Evolutionary conservation across 2,888 invertebrate genomes (phyloP).

Genomic region (Rugalucina vietnamica): DNA sequence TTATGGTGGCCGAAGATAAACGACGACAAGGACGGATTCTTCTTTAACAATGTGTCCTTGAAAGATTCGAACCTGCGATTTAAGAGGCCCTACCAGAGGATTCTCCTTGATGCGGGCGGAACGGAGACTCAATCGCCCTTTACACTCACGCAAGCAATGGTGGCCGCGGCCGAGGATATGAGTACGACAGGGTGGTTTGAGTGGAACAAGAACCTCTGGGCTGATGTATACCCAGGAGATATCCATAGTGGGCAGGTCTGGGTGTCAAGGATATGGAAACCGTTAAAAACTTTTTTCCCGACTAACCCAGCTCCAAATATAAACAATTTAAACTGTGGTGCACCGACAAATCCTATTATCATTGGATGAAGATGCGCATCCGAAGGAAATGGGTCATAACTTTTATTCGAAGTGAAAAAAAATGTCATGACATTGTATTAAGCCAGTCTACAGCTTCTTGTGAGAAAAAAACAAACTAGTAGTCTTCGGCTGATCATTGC

Average conservation of each 20-base stretch:
- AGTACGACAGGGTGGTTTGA: neutral
- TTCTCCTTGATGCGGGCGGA: constrained; percentile 43
- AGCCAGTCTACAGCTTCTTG: too few relatives aligned
- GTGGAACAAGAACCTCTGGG: constrained; percentile 37
- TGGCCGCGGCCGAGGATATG: neutral
- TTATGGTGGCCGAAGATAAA: constrained; percentile 41
- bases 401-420: too few relatives aligned
- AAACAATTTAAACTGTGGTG: too few relatives aligned
- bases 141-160: neutral
- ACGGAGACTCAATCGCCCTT: neutral
- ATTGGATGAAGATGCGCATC: too few relatives aligned
- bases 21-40: neutral
- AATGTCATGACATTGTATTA: too few relatives aligned
- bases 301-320: neutral
- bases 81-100: constrained; percentile 16
- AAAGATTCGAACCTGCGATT: neutral
- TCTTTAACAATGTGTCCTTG: constrained; percentile 28
- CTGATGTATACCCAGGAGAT: constrained; percentile 10
- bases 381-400: too few relatives aligned
- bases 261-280: constrained; percentile 3
- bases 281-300: neutral
- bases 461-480: too few relatives aligned
- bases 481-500: too few relatives aligned
- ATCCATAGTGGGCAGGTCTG: constrained; percentile 3
- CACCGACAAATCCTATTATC: too few relatives aligned